Evolutionary conservation across 2,797 vertebrate genomes (phyloP).

Genomic region (Parauchenoglanis ngamensis): DNA sequence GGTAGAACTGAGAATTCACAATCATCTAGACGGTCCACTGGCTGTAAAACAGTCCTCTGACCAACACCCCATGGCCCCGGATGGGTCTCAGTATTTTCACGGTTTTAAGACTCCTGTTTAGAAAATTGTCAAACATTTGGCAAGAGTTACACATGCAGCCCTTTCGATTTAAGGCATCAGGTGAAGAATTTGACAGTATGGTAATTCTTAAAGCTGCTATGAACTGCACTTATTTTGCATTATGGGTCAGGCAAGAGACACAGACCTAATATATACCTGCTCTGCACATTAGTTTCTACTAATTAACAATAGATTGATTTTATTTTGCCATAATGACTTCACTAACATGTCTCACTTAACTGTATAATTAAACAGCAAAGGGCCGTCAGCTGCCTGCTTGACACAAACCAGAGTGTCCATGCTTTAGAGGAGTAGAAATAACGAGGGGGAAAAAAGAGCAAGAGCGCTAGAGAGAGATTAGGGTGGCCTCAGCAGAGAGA

Average conservation of each 20-base stretch:
- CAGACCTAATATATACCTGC: background rate
- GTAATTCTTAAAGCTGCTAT: background rate
- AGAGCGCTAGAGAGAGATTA: background rate
- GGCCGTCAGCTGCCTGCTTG: constrained; percentile 21
- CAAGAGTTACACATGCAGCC: background rate
- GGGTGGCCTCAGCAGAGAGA: constrained; percentile 78
- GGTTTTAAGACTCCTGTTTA: background rate
- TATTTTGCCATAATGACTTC: background rate
- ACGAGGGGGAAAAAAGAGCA: background rate
- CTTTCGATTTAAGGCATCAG: constrained; percentile 17
- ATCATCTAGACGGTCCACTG: background rate
- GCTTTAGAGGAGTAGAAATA: constrained; percentile 36
- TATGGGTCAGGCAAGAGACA: background rate
- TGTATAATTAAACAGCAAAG: constrained; percentile 4
- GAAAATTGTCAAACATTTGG: constrained; percentile 4
- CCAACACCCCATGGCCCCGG: background rate
- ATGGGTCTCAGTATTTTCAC: constrained; percentile 7
- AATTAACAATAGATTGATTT: background rate
- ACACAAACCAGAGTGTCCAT: background rate
- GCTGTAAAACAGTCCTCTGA: constrained; percentile 2
- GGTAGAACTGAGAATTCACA: background rate
- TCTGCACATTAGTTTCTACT: constrained; percentile 6
- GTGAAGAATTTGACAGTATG: background rate
- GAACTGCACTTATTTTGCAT: background rate
- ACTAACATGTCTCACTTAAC: background rate